phyloP scores from a whole-genome alignment of 2,797 vertebrate species.

The Pseudomugil tenellus region DNA sequence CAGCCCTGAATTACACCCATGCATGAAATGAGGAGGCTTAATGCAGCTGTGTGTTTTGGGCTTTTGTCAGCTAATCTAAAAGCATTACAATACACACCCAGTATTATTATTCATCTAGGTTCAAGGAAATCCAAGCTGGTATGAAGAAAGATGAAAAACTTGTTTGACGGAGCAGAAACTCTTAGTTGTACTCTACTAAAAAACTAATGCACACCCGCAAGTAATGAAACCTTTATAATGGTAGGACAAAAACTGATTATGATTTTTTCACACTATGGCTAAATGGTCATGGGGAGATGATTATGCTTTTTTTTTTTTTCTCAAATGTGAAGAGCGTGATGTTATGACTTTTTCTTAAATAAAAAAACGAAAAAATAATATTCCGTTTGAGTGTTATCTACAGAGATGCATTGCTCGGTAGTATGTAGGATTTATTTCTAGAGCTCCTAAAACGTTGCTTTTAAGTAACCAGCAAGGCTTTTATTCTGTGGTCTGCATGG shows the following conservation, averaged over 20 bases:
- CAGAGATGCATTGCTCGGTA: no score
- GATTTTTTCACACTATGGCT: no score
- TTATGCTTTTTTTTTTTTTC: no score
- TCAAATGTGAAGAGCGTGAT: no score
- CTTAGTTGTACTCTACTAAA: not conserved
- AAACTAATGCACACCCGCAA: not conserved
- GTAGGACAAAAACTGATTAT: not conserved
- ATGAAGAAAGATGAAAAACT: not conserved
- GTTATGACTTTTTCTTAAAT: no score
- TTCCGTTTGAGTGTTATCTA: no score
- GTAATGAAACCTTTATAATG: not conserved
- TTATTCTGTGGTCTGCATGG: not conserved
- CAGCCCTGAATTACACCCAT: no score
- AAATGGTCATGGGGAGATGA: no score
- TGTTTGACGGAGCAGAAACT: not conserved
- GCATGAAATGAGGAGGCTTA: not conserved
- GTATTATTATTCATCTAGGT: not conserved
- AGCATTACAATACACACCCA: slow-evolving; percentile 6
- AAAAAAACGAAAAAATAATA: no score
- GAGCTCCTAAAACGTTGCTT: no score
- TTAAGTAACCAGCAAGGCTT: no score
- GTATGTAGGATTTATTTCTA: no score
- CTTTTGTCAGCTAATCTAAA: not conserved
- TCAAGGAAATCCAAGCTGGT: not conserved
- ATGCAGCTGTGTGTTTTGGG: not conserved